Base-by-base conservation (phyloP, 2,888 invertebrate genomes). In the Himalopsyche anomala region DNA sequence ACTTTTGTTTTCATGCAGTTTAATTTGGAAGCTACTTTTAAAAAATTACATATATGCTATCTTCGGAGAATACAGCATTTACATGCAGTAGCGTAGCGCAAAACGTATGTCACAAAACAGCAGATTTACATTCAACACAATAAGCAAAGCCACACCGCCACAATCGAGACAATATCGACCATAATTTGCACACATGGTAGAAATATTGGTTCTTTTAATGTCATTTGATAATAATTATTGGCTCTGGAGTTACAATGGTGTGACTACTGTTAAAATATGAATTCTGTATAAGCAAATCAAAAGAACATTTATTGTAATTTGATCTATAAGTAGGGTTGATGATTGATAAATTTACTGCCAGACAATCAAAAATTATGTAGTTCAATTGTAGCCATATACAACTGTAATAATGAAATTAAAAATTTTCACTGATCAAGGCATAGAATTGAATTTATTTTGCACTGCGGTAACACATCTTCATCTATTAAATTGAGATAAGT, bases 1-100 rank as follows among this genome's bases (percentile, higher is more conserved):
- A 74, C 15, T 74, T 38, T 74, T 74, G 74, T 36, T n/a, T 74
- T 74, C 74, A 74, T 74, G 74, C 74, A 74, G 8, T 74, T 74
- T 38, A 12, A 36, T 74, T 74, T 74, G 74, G 74, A 74, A 74
- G 74, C 36, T 74, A 74, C 12, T 38, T 5, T 74, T 36, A 36
- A 74, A 74, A 38, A 15, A 4, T 74, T 19, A 12, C 9, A 45
- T 19, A 38, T 74, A 62, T 74, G 36, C 8, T 36, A 74, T 74
- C 36, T 74, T 74, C 36, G 9, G 74, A 74, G 15, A 74, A 36
- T 74, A 74, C 38, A 74, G 11, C 74, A 74, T 12, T 74, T 38
- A 74, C 51, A 51, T 4, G 19, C 62, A 19, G 8, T 19, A 19
- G 62, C 62, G 6, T 62, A 62, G 28, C 28, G 74, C 74, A 74